phyloP scores from a whole-genome alignment of 2,888 invertebrate species.

The Drosophila lutescens region DNA sequence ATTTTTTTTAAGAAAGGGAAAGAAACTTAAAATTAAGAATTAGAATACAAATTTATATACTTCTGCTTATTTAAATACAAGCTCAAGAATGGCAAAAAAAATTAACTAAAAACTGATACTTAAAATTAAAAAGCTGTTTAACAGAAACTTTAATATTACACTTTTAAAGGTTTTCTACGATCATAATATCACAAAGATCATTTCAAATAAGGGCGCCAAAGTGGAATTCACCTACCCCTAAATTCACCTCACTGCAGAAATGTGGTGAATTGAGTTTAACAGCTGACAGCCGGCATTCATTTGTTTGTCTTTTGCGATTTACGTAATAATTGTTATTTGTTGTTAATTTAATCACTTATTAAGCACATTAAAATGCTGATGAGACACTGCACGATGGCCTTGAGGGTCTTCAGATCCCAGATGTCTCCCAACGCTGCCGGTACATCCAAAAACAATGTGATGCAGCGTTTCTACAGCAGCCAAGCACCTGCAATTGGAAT shows the following conservation, averaged over 20 bases:
- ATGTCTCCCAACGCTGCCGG: too few species aligned
- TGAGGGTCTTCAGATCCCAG: conserved; percentile 9
- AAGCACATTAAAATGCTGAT: conserved; percentile 35
- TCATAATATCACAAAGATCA: neutral
- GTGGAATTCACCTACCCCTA: neutral
- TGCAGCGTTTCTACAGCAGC: conserved; percentile 25
- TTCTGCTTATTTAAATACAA: too few species aligned
- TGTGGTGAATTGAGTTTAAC: conserved; percentile 45
- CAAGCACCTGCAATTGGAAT: conserved; percentile 38
- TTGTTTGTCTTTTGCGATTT: conserved; percentile 43
- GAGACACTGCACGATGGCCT: conserved; percentile 16
- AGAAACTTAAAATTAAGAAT: too few species aligned
- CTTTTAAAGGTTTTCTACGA: neutral
- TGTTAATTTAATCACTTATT: neutral
- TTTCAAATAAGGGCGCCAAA: conserved; percentile 2
- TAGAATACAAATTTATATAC: too few species aligned
- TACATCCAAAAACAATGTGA: neutral
- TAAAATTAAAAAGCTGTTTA: neutral
- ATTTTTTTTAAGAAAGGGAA: too few species aligned
- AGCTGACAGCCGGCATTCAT: conserved; percentile 52
- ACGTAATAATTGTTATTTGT: conserved; percentile 53
- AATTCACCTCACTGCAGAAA: neutral
- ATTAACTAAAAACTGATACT: neutral
- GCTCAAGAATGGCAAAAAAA: too few species aligned
- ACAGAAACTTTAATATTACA: neutral